A percentile compares a stretch with the other conserved stretches of the same genome.
Evolutionary conservation across 2,888 invertebrate species (phyloP).

Genomic region (Melanargia galathea): DNA sequence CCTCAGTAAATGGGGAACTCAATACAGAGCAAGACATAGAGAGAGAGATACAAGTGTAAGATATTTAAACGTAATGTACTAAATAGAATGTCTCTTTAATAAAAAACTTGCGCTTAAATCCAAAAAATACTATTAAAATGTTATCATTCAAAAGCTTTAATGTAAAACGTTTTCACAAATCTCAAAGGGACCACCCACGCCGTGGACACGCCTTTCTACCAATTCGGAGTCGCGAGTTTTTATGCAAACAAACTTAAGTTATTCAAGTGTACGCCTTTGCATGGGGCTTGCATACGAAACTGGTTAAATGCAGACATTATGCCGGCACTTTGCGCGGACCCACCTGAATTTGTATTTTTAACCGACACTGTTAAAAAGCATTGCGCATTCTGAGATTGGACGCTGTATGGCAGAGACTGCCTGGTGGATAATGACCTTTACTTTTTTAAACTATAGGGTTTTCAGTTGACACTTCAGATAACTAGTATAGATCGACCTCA

Average conservation of each 20-base stretch:
- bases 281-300: conserved; percentile 72
- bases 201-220: conserved; percentile 53
- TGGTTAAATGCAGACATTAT: conserved; percentile 66
- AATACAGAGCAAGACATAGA: too few relatives aligned
- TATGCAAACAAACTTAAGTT: conserved; percentile 78
- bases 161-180: conserved; percentile 16
- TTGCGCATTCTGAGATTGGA: conserved; percentile 36
- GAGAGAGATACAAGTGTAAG: too few relatives aligned
- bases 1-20: too few relatives aligned
- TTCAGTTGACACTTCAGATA: too few relatives aligned
- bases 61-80: too few relatives aligned
- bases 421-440: conserved; percentile 23
- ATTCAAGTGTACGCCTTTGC: conserved; percentile 75
- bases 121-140: conserved; percentile 3
- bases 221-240: conserved; percentile 77
- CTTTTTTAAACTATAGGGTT: conserved; percentile 26
- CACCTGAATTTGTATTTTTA: conserved; percentile 47
- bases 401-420: not conserved
- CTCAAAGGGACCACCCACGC: not conserved
- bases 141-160: conserved; percentile 17
- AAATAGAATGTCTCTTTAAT: too few relatives aligned
- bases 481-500: too few relatives aligned
- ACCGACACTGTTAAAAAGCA: conserved; percentile 42
- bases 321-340: conserved; percentile 35
- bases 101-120: too few relatives aligned